Evolutionary conservation across 1,140 invertebrate genomes (phyloP), one percentile per base, ranked within the genome.

Genomic region (Neomicropteryx cornuta): DNA sequence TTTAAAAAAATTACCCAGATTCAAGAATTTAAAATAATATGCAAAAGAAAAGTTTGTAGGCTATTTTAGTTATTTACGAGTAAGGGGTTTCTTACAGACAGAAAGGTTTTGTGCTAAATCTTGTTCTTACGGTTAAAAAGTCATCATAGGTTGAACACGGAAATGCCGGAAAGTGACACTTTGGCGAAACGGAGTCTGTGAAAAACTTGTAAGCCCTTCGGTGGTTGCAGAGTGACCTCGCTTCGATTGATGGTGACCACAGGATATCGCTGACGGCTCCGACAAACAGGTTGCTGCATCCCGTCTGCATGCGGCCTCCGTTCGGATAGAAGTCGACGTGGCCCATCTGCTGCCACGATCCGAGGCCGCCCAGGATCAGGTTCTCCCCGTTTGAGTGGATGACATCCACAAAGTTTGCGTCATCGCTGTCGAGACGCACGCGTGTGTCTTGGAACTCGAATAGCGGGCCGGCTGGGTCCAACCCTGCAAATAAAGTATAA

Each of bases 331-430:
- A 94, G 56, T 94, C 90, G 0, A 92, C 85, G 52, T 96, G 83
- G 0, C 84, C 90, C 76, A 87, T 83, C 0, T 87, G 83, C 55
- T 91, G 83, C 64, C 80, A 83, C 1, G 82, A 81, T 3, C 88
- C 87, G 8, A 91, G 55, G 0, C 85, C 85, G 1, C 88, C 88
- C 27, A 89, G 64, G 20, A 92, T 80, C 1, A 93, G 62, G 42
- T 87, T 87, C 51, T 91, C 87, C 0, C 88, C 91, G 56, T 96
- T 93, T 10, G 87, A 90, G 55, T 97, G 92, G 30, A 96, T 94
- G 0, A 93, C 87, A 56, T 96, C 93, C 0, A 97, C 92, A 56
- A 94, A 95, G 27, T 78, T 72, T 0, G 92, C 92, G 60, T 95
- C 91, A 0, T 69, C 74, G 31, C 80, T 75, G 53, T 93, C 89